Conservation (phyloP, 2,888 invertebrate genomes). For the Ectemnius lituratus region DNA sequence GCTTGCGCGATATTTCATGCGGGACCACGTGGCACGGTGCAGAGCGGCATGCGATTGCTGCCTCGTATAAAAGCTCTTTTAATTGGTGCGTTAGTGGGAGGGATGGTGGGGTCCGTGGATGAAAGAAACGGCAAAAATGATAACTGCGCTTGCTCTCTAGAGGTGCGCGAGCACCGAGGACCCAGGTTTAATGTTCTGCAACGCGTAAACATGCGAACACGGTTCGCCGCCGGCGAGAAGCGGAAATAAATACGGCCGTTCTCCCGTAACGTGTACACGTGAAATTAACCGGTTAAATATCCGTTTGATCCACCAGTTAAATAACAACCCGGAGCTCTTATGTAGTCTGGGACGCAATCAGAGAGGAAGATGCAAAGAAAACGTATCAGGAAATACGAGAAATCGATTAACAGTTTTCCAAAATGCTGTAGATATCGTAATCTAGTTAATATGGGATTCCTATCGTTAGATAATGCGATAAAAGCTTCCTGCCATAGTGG, state of each 20-base stretch:
- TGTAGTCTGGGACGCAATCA: constrained; percentile 9
- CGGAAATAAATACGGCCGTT: constrained; percentile 53
- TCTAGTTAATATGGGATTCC: too few species aligned
- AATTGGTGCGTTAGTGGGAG: constrained; percentile 27
- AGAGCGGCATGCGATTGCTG: not conserved
- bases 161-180: constrained; percentile 1
- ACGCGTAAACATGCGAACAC: constrained; percentile 44
- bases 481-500: too few species aligned
- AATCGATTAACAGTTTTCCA: too few species aligned
- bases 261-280: constrained; percentile 49
- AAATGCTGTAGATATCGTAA: too few species aligned
- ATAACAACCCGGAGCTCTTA: constrained; percentile 40
- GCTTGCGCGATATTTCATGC: constrained; percentile 32
- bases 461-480: too few species aligned
- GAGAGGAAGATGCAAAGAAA: constrained; percentile 14
- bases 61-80: constrained; percentile 42
- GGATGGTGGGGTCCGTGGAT: not conserved
- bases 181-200: constrained; percentile 37
- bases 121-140: constrained; percentile 3
- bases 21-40: not conserved
- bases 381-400: too few species aligned
- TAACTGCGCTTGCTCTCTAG: constrained; percentile 6
- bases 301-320: constrained; percentile 48
- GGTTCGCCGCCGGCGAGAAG: constrained; percentile 38
- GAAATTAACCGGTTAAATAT: constrained; percentile 59